Evolutionary conservation across 2,888 invertebrate species (phyloP).

Genomic region (Dynastes maya): DNA sequence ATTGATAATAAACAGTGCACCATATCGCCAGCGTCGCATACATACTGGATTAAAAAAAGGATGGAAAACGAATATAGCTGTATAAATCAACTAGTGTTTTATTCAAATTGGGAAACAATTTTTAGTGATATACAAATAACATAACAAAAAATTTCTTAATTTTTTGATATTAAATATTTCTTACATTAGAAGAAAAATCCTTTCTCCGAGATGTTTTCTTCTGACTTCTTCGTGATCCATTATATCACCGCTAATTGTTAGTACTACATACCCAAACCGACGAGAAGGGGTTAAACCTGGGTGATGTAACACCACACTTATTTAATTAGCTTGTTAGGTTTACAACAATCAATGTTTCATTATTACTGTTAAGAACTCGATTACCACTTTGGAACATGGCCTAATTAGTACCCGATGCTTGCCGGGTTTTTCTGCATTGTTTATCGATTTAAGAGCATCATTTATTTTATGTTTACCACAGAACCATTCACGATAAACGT

Average conservation of each 20-base stretch:
- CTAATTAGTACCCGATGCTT: conserved; percentile 98
- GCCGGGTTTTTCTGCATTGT: conserved; percentile 99
- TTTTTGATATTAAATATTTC: conserved; percentile 64
- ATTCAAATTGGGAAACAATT: too few relatives aligned
- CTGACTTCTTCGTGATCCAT: conserved; percentile 99
- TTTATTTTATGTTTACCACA: conserved; percentile 64
- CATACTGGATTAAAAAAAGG: too few relatives aligned
- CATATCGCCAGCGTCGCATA: too few relatives aligned
- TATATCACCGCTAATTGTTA: conserved; percentile 99
- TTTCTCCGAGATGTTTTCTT: conserved; percentile 99
- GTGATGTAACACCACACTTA: conserved; percentile 99
- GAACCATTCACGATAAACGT: conserved; percentile 61
- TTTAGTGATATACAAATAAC: not conserved
- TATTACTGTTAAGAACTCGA: conserved; percentile 99
- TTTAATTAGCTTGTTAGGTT: conserved; percentile 98
- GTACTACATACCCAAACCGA: conserved; percentile 99
- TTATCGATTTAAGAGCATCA: conserved; percentile 98
- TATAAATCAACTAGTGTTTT: too few relatives aligned
- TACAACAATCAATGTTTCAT: conserved; percentile 97
- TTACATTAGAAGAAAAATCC: conserved; percentile 97
- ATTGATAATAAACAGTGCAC: too few relatives aligned
- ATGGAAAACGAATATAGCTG: too few relatives aligned
- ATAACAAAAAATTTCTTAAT: conserved; percentile 55
- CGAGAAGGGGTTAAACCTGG: conserved; percentile 98
- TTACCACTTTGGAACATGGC: conserved; percentile 99